These are phyloP conservation scores for Chaetophractus vellerosus DNA, from an alignment of 2,797 vertebrate genomes.

Conservation along the genomic window DNA sequence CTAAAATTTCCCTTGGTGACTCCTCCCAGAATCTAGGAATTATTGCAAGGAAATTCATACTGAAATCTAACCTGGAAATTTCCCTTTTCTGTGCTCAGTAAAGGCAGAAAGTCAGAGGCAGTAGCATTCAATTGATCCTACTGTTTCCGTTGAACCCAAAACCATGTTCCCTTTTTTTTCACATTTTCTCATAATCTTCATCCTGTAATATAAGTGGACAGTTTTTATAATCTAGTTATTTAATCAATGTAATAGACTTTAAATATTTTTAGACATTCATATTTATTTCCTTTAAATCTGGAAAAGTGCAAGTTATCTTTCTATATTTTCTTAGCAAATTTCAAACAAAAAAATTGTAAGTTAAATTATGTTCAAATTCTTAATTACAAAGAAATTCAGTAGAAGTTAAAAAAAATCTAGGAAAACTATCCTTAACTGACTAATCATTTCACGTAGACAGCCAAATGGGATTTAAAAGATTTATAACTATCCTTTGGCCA, in stretches of 20 bases:
- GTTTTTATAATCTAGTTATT: neutral
- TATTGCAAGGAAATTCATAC: neutral
- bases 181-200: constrained; percentile 2
- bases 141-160: neutral
- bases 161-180: neutral
- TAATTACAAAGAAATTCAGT: neutral
- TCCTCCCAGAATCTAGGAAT: neutral
- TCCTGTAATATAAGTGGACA: neutral
- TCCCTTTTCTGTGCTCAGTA: neutral
- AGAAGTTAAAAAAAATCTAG: neutral
- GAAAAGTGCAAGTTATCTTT: neutral
- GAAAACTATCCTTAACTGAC: neutral
- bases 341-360: neutral
- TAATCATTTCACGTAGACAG: neutral
- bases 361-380: constrained; percentile 18
- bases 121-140: neutral
- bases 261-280: neutral
- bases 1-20: neutral
- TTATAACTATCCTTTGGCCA: neutral
- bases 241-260: neutral
- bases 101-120: neutral
- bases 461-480: neutral
- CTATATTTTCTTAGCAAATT: neutral
- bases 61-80: neutral
- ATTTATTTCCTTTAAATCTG: neutral